Base-by-base conservation (phyloP, 2,113 vertebrate genomes). In the Casuarius casuarius region DNA sequence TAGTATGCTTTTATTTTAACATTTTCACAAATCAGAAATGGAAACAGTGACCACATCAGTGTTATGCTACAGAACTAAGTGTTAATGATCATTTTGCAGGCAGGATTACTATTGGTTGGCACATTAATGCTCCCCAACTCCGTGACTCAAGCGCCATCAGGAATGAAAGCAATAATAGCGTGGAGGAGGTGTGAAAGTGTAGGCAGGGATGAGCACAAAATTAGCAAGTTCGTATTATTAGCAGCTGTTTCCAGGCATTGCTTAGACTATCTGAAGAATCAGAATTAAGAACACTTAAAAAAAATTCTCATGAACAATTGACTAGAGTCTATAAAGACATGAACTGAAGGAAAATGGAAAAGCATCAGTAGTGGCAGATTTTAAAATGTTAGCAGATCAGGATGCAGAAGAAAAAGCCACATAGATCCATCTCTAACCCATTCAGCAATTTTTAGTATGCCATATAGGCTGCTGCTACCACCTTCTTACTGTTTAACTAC, bases 151-250 rank as follows among this genome's bases (percentile, higher is more conserved):
- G 76, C 54, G n/a, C 67, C 70, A n/a, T 46, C 83, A 86, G 90
- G 79, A 86, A 94, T 21, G 46, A 52, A 95, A 93, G 67, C 63
- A 59, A 44, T 13, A 94, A 93, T 10, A 70, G 35, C 87, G 87
- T 38, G 79, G 75, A 91, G 82, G 46, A 86, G 35, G 68, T 95
- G 88, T 84, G 87, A 95, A 94, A 93, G 71, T 25, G 46, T 49
- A 90, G 67, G 82, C 67, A 90, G 92, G 79, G 54, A 58, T 1
- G 9, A 85, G 33, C 52, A 76, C 46, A 51, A 71, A 95, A 83
- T 90, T 93, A 85, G 75, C 63, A 95, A 62, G 26, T n/a, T 94
- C 79, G 90, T 94, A 92, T 96, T 95, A 95, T 83, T 80, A 96
- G 91, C 87, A 95, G 52, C 58, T 73, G 84, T 94, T 89, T 87